phyloP scores from a whole-genome alignment of 2,888 invertebrate genomes.

The Imbricaverruca yamaguchii region DNA sequence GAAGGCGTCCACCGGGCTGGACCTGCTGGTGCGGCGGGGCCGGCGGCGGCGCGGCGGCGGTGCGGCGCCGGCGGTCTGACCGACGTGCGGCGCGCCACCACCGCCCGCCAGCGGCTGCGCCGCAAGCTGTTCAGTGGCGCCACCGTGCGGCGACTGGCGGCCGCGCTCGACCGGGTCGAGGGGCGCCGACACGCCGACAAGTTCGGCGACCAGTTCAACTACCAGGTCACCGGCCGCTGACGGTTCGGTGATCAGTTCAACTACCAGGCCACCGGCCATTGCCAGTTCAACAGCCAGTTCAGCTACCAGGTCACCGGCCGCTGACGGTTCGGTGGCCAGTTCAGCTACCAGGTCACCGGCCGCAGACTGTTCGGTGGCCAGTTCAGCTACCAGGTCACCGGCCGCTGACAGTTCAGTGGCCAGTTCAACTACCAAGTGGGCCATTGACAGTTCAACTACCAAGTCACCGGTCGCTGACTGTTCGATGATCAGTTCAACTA shows the following conservation, averaged over 20 bases:
- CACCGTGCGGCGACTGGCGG: slow-evolving; percentile 45
- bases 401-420: no score
- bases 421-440: no score
- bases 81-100: slow-evolving; percentile 36
- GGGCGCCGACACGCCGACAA: slow-evolving; percentile 44
- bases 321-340: background rate
- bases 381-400: background rate
- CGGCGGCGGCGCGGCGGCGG: slow-evolving; percentile 24
- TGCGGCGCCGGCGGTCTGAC: no score
- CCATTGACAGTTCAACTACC: no score
- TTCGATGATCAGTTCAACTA: no score
- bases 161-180: slow-evolving; percentile 43
- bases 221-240: slow-evolving; percentile 38
- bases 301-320: background rate
- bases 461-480: no score
- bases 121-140: slow-evolving; percentile 47
- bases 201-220: slow-evolving; percentile 49
- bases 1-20: slow-evolving; percentile 47
- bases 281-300: slow-evolving; percentile 44
- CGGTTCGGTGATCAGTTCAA: slow-evolving; percentile 46
- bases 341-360: no score
- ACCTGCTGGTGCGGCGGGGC: slow-evolving; percentile 44
- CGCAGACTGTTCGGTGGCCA: background rate
- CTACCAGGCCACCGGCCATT: slow-evolving; percentile 35
- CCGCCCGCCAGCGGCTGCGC: slow-evolving; percentile 43